Evolutionary conservation across 2,888 invertebrate genomes (phyloP), one percentile per base, ranked within the genome.

Genomic region (Pinctada fucata): DNA sequence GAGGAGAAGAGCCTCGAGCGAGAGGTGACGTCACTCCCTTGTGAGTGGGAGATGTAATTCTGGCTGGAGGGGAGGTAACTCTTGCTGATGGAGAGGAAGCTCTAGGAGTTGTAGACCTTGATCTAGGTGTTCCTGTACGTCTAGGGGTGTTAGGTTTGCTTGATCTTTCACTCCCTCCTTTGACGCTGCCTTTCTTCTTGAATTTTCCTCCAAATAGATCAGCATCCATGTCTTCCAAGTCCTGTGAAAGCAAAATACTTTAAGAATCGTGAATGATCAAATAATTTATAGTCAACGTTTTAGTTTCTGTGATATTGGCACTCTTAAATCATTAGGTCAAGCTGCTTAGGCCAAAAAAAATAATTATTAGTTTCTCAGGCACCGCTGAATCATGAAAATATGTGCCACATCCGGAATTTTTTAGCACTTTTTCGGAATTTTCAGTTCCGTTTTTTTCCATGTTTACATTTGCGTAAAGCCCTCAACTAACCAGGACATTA

Each of bases 161-260:
- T 8, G 83, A 73, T 72, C 86, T 86, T 13, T 84, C 86, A 78
- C 77, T 75, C 10, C 76, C 74, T 45, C 79, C 79, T 50, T 87
- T 86, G 4, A 85, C 51, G 79, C 85, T 90, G 8, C 83, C 85
- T 51, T 87, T 87, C 71, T 86, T 87, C 64, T 81, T 81, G 10
- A 86, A 77, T 58, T 78, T 79, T 47, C 83, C 86, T 65, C 88
- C 88, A 79, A 91, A 90, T 50, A 91, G 81, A 77, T 90, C 88
- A 47, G 90, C 90, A 87, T 91, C 91, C 85, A 91, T 86, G 73
- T 90, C 91, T 86, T 91, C 91, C 31, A 91, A 79, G 78, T 88
- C 90, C 91, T 91, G 79, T 3, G 75, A 76, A 5, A 68, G 13
- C 74, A 58, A 58, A 58, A 58, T 31, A 31, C 31, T 31, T 31